Evolutionary conservation across 92 coral and sea anemone genomes (phyloP).

Genomic region (Palythoa grandis): DNA sequence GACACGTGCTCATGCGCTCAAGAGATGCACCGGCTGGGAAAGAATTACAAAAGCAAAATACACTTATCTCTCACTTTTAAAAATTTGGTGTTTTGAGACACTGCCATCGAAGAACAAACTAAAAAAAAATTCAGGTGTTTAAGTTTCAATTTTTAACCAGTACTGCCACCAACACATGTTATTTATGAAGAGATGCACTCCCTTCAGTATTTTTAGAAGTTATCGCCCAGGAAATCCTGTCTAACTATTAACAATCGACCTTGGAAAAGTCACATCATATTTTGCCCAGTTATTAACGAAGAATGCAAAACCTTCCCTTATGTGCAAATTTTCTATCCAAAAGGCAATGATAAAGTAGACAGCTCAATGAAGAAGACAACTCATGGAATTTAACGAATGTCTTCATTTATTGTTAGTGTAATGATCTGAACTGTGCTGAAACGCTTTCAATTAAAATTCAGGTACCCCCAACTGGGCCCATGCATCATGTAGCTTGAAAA

Average conservation of each 20-base stretch:
- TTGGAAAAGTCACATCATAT: not conserved
- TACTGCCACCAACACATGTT: not conserved
- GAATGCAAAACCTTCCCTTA: not conserved
- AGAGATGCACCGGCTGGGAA: not conserved
- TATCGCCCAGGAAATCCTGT: constrained; percentile 28
- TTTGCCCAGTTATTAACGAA: not conserved
- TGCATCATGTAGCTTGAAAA: constrained; percentile 52
- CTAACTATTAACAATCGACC: not conserved
- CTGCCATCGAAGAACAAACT: not conserved
- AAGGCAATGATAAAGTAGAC: not conserved
- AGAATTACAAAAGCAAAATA: not conserved
- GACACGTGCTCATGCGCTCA: constrained; percentile 16
- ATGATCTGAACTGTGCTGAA: constrained; percentile 46
- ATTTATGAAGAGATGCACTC: not conserved
- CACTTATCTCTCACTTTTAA: too few species aligned
- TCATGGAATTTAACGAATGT: constrained; percentile 53
- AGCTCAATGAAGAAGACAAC: constrained; percentile 4
- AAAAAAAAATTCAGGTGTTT: not conserved
- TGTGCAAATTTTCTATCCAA: not conserved
- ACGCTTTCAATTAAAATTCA: constrained; percentile 47
- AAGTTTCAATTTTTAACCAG: not conserved
- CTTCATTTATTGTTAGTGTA: constrained; percentile 30
- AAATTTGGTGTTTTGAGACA: not conserved
- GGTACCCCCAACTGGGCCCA: constrained; percentile 74
- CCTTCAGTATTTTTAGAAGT: not conserved